phyloP scores from a whole-genome alignment of 1,140 invertebrate species.

The Bactericera cockerelli region DNA sequence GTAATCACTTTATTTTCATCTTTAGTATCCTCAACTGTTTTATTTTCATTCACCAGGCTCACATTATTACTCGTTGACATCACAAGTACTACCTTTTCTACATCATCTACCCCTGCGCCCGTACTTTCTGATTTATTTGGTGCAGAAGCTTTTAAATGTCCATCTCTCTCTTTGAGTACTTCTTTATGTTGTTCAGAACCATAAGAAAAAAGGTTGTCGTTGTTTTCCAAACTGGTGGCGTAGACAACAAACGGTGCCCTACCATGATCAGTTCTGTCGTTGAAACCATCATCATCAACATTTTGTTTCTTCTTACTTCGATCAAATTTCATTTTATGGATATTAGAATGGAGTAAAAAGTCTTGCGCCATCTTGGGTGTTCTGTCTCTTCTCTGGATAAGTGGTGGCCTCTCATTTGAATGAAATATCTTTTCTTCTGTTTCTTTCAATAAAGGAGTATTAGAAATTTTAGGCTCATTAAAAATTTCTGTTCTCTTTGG shows the following conservation, averaged over 20 bases:
- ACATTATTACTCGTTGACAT: neutral
- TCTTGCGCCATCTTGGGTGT: constrained; percentile 3
- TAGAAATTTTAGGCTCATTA: neutral
- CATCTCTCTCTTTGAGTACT: neutral
- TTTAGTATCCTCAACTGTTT: constrained; percentile 13
- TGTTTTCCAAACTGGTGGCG: constrained; percentile 2
- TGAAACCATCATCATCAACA: neutral
- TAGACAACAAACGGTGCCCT: neutral
- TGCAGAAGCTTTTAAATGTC: too few species aligned
- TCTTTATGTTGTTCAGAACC: neutral
- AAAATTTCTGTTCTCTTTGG: neutral
- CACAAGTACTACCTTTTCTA: neutral
- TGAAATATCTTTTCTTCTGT: too few species aligned
- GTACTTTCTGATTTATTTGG: neutral
- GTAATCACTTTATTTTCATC: constrained; percentile 12
- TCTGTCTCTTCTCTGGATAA: too few species aligned
- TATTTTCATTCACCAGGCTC: constrained; percentile 12
- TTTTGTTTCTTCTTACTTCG: neutral
- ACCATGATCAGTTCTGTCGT: neutral
- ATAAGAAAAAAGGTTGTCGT: neutral
- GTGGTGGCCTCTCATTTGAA: too few species aligned
- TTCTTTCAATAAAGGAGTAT: too few species aligned
- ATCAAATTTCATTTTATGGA: constrained; percentile 7
- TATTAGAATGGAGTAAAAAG: neutral
- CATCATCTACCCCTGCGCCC: neutral